phyloP scores from a whole-genome alignment of 2,113 vertebrate species.

The Erpornis zantholeuca region DNA sequence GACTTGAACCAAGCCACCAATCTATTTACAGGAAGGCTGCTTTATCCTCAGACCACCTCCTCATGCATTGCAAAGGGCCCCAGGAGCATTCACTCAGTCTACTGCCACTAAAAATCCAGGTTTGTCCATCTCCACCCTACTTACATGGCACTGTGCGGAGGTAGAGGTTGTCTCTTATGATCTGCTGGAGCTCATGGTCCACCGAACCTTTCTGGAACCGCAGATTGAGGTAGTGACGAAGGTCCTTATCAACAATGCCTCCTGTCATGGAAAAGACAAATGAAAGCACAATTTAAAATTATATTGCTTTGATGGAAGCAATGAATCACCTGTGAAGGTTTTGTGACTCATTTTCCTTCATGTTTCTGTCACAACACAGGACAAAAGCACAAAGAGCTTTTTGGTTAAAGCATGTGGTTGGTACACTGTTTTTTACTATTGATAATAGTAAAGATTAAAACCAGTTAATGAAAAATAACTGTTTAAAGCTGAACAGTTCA shows the following conservation, averaged over 20 bases:
- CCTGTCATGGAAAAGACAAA: slow-evolving; percentile 74
- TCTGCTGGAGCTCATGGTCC: slow-evolving; percentile 98
- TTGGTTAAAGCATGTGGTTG: neutral
- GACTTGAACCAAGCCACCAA: neutral
- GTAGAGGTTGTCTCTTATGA: slow-evolving; percentile 99
- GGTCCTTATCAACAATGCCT: slow-evolving; percentile 97
- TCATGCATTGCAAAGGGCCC: neutral
- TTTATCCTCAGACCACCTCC: neutral
- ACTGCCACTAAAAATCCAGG: neutral
- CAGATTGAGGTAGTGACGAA: slow-evolving; percentile 98
- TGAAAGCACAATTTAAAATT: neutral
- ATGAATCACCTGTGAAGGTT: neutral
- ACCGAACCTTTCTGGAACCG: slow-evolving; percentile 98
- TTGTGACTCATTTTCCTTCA: neutral
- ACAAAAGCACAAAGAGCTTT: neutral
- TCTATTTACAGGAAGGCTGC: neutral
- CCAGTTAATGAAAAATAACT: neutral
- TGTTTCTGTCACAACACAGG: neutral
- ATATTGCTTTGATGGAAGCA: neutral
- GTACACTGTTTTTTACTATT: neutral
- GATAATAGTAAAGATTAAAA: neutral
- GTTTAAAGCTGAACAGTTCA: neutral
- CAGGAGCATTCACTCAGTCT: neutral
- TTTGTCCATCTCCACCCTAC: slow-evolving; percentile 53
- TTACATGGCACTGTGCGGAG: slow-evolving; percentile 98